phyloP scores from a whole-genome alignment of 2,888 invertebrate genomes.

The Oeneis ivallda region DNA sequence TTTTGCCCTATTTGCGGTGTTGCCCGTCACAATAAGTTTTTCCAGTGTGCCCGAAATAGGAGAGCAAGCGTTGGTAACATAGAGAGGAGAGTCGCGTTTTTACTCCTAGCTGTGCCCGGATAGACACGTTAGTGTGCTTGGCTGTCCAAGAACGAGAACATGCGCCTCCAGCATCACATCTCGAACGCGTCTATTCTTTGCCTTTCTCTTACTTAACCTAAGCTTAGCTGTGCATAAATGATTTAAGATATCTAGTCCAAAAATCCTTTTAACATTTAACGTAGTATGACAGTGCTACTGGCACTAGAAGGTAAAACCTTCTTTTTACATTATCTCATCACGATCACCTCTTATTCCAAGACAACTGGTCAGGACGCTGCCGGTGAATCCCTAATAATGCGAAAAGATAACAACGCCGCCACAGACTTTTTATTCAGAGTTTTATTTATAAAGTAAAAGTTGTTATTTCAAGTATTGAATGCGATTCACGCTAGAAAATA shows the following conservation, averaged over 20 bases:
- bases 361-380: background rate
- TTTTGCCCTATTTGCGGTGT: too few species aligned
- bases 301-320: background rate
- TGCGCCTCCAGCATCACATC: too few species aligned
- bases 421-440: background rate
- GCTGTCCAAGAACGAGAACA: too few species aligned
- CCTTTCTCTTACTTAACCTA: too few species aligned
- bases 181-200: too few species aligned
- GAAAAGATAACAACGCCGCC: background rate
- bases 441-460: conserved; percentile 18
- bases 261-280: background rate
- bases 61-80: too few species aligned
- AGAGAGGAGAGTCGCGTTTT: too few species aligned
- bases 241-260: background rate
- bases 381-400: background rate
- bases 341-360: background rate
- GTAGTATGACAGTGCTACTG: background rate
- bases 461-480: conserved; percentile 41
- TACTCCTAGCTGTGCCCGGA: too few species aligned
- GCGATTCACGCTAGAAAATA: conserved; percentile 66
- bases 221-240: too few species aligned
- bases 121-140: too few species aligned
- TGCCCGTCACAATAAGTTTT: too few species aligned
- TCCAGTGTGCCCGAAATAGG: too few species aligned
- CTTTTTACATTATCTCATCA: background rate